Base-by-base conservation (phyloP, 2,888 invertebrate species). In the Limenitis camilla region DNA sequence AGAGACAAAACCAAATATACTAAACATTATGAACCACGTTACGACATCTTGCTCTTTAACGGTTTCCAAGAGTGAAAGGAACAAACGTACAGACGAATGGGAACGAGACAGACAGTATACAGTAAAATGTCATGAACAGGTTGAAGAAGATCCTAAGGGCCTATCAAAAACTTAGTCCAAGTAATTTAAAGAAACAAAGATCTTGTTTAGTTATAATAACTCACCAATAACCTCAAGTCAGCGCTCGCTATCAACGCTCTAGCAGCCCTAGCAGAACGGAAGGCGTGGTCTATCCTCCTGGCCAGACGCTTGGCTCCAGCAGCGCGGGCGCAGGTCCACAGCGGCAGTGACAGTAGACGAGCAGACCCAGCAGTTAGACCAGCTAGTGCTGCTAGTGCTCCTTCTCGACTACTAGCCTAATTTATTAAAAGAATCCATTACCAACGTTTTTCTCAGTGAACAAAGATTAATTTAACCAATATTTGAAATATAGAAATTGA, bases 271-370 rank as follows among this genome's bases (percentile, higher is more conserved):
- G 84, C 82, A 5, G 77, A 58, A 0, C 73, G 57, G 64, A 95
- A 95, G 59, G 96, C 94, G 60, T 91, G 90, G 58, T 90, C 88
- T 54, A 97, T 90, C 28, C 93, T 89, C 35, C 89, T 82, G 43
- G 92, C 89, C 9, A 97, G 91, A 0, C 92, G 90, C 51, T 94
- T 92, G 33, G 93, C 89, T 3, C 94, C 94, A 5, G 92, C 87
- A 7, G 91, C 91, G 61, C 94, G 92, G 45, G 96, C 80, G 48
- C 93, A 91, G 28, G 94, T 91, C 97, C 97, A 97, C 49, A 97
- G 81, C 2, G 97, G 93, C 51, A 97, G 82, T 35, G 95, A 93
- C 33, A 93, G 91, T 40, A 96, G 83, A 40, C 94, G 90, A 57
- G 91, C 85, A 1, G 83, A 83, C 53, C 89, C 54, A n/a, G 59